Conservation (phyloP, 2,113 vertebrate species). For the Phaethon lepturus region DNA sequence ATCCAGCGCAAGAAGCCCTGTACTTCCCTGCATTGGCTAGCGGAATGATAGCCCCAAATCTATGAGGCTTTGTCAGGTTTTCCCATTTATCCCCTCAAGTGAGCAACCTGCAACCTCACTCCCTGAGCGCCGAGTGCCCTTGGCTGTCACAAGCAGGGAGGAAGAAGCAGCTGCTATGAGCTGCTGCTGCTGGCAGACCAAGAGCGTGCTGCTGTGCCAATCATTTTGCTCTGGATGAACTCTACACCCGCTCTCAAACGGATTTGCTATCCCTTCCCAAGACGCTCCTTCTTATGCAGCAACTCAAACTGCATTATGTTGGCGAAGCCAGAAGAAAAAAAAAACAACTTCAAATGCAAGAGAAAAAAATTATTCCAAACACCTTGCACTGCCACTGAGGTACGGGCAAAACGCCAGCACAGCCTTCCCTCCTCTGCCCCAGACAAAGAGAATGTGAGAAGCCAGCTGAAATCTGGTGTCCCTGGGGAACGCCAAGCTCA, state of each 20-base stretch:
- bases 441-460: neutral
- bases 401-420: neutral
- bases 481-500: neutral
- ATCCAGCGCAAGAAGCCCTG: neutral
- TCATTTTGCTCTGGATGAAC: neutral
- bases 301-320: neutral
- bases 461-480: neutral
- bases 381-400: neutral
- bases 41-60: fast-evolving
- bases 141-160: neutral
- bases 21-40: neutral
- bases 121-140: fast-evolving
- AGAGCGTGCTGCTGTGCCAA: neutral
- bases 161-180: neutral
- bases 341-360: neutral
- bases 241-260: neutral
- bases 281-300: neutral
- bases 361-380: neutral
- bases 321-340: neutral
- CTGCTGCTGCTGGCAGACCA: neutral
- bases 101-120: fast-evolving
- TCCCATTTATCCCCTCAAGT: neutral
- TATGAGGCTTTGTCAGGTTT: neutral
- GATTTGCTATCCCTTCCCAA: neutral
- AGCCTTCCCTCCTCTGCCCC: neutral